Conservation (phyloP, 2,888 invertebrate genomes). For the Chesias legatella region DNA sequence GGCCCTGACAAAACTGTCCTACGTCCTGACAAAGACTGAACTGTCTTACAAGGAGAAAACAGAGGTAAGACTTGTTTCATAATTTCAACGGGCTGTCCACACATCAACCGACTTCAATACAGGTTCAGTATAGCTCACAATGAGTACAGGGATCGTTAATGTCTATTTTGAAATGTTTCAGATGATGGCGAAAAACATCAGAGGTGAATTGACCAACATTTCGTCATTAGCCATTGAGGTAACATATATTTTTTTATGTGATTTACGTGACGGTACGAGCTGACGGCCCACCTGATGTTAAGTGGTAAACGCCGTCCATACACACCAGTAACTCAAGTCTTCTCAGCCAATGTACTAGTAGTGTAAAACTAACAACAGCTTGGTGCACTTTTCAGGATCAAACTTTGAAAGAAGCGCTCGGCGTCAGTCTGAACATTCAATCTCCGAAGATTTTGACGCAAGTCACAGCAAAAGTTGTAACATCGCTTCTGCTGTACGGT, state of each 20-base stretch:
- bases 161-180: no score
- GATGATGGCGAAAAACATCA: constrained; percentile 88
- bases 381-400: constrained; percentile 54
- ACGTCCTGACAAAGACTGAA: constrained; percentile 90
- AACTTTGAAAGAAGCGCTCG: constrained; percentile 78
- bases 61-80: constrained; percentile 59
- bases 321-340: no score
- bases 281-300: no score
- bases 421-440: constrained; percentile 77
- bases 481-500: constrained; percentile 60
- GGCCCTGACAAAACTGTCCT: constrained; percentile 93
- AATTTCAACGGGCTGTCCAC: no score
- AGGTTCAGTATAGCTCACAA: no score
- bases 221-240: constrained; percentile 56
- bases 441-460: constrained; percentile 65
- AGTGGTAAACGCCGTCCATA: no score
- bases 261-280: no score
- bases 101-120: no score
- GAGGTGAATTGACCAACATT: constrained; percentile 88
- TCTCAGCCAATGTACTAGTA: no score
- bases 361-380: no score
- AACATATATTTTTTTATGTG: no score
- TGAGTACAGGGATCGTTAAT: no score
- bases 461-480: constrained; percentile 64
- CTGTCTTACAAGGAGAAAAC: constrained; percentile 83